Conservation (phyloP, 2,888 invertebrate genomes). For the Nematopogon swammerdamellus region DNA sequence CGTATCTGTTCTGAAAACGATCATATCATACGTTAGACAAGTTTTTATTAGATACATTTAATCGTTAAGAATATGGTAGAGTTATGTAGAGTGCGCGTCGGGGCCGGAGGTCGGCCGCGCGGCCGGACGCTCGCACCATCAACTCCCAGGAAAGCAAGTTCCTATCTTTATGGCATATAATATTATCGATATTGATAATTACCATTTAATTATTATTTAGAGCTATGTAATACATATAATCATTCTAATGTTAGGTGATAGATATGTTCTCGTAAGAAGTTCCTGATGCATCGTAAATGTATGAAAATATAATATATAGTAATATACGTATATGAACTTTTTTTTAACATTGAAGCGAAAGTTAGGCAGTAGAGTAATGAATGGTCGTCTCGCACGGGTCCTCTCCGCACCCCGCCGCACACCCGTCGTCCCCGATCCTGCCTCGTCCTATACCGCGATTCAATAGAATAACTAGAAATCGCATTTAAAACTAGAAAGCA, state of each 20-base stretch:
- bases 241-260: slow-evolving; percentile 57
- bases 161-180: slow-evolving; percentile 61
- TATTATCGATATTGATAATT: slow-evolving; percentile 60
- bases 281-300: slow-evolving; percentile 58
- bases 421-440: neutral
- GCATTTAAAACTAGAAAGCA: too few species aligned
- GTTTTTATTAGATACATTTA: slow-evolving; percentile 27
- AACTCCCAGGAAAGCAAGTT: slow-evolving; percentile 59
- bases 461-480: too few species aligned
- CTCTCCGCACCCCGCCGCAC: neutral
- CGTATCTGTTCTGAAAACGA: slow-evolving; percentile 1
- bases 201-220: slow-evolving; percentile 60
- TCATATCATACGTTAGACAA: slow-evolving; percentile 57
- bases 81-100: slow-evolving; percentile 48
- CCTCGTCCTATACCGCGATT: neutral
- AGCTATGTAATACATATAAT: slow-evolving; percentile 61
- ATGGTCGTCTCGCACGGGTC: slow-evolving; percentile 31
- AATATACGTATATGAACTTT: slow-evolving; percentile 56
- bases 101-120: slow-evolving; percentile 39
- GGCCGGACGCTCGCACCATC: slow-evolving; percentile 39
- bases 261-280: slow-evolving; percentile 59
- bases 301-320: slow-evolving; percentile 57
- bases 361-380: slow-evolving; percentile 55
- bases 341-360: slow-evolving; percentile 54
- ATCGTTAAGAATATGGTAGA: slow-evolving; percentile 23